These are phyloP conservation scores for Corapipo altera DNA, from an alignment of 2,113 vertebrate genomes.

Conservation along the genomic window DNA sequence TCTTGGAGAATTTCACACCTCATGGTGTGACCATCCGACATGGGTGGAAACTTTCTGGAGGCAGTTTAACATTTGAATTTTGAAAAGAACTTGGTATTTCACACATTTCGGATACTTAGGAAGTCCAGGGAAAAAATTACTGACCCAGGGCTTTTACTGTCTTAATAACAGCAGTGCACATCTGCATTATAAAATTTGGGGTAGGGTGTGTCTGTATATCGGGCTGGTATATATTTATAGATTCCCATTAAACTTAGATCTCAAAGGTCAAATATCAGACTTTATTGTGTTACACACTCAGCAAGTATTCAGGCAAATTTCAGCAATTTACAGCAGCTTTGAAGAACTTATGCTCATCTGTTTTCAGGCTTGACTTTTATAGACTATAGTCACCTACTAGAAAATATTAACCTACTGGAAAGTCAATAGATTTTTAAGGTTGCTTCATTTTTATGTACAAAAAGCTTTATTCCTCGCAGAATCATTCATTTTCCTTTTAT, in stretches of 20 bases:
- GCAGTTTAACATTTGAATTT: background rate
- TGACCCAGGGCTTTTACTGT: background rate
- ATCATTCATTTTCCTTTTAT: slow-evolving; percentile 39
- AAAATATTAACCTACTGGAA: slow-evolving; percentile 54
- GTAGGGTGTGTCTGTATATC: background rate
- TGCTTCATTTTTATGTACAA: slow-evolving; percentile 56
- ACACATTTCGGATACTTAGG: background rate
- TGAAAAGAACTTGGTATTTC: background rate
- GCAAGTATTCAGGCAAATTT: slow-evolving; percentile 17
- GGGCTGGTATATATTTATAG: background rate
- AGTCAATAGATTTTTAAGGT: slow-evolving; percentile 53
- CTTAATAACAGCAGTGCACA: background rate
- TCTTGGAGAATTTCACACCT: background rate
- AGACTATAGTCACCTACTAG: background rate
- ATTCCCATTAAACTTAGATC: background rate
- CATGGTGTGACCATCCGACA: background rate
- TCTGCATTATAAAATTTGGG: background rate
- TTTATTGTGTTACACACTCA: background rate
- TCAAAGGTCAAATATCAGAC: background rate
- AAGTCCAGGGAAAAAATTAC: background rate
- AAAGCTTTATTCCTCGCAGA: background rate
- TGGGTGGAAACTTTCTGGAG: background rate
- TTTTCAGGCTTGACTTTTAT: slow-evolving; percentile 48
- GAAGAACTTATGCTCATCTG: background rate
- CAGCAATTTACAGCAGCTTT: slow-evolving; percentile 19